phyloP scores from a whole-genome alignment of 2,113 vertebrate species.

The Daphoenositta chrysoptera region DNA sequence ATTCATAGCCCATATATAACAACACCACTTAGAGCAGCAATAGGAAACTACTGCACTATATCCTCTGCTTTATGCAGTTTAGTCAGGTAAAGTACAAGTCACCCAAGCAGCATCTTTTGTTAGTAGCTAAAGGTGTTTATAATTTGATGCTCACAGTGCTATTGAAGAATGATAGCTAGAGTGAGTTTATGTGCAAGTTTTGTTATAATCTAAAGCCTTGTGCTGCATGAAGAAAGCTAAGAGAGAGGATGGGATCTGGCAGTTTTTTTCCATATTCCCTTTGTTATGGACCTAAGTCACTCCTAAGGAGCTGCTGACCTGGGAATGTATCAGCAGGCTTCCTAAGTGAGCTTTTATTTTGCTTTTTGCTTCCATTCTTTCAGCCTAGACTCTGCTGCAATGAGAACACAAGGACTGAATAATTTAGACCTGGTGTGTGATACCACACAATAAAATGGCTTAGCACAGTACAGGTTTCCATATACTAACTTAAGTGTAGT shows the following conservation, averaged over 20 bases:
- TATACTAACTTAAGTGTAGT: background rate
- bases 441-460: background rate
- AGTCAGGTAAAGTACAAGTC: background rate
- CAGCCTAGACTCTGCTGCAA: background rate
- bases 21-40: background rate
- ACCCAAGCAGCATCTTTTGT: background rate
- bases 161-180: background rate
- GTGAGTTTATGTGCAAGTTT: background rate
- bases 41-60: background rate
- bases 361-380: background rate
- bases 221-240: background rate
- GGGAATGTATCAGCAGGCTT: background rate
- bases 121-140: background rate
- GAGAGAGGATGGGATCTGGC: background rate
- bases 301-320: background rate
- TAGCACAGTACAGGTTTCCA: background rate
- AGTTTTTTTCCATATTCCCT: background rate
- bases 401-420: background rate
- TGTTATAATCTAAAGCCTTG: background rate
- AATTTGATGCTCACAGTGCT: background rate
- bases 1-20: background rate
- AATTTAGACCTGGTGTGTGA: background rate
- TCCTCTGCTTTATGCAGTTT: background rate
- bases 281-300: background rate
- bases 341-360: background rate